Base-by-base conservation (phyloP, 2,797 vertebrate genomes). In the Ibycter americanus region DNA sequence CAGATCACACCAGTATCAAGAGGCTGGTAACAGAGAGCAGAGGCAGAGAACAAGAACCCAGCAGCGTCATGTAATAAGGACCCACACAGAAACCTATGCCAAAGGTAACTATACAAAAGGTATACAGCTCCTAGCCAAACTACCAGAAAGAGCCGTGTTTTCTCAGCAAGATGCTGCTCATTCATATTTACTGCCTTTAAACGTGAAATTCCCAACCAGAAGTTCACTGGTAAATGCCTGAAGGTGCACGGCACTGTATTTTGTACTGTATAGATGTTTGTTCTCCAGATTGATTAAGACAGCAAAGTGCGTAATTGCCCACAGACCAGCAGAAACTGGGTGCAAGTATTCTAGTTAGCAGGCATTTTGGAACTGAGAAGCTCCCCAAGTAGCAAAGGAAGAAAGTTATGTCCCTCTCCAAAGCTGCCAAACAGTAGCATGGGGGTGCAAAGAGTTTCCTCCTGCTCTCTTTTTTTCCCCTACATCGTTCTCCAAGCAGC, bases 381-480 rank as follows among this genome's bases (percentile, higher is more conserved):
- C 12, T 61, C 54, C 36, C 25, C 51, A 46, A 3, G 1, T 38
- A 73, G 83, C 32, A 76, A n/a, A 73, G 54, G 46, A 21, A 81
- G 34, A 67, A 74, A 91, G 49, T 44, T 58, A 25, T 0, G 4
- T 31, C 56, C 26, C 72, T 67, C 27, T 62, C 55, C 1, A 3
- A 83, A 63, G 29, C 58, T 1, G 4, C 34, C 1, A 0, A 62
- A 59, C 2, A 2, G 55, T 0, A 87, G 47, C 0, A 0, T 47
- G 52, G 87, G 72, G 83, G 56, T 3, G 1, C 16, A 90, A 62
- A 0, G 0, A 87, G 29, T 63, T 34, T 92, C 56, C 32, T 81
- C 34, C 5, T 8, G 16, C 21, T 25, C 23, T 76, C 54, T 71
- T 12, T 38, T 66, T 74, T 68, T 23, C 21, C 7, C 4, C 15